Base-by-base conservation (phyloP, 2,113 vertebrate species). In the Nothoprocta pentlandii region DNA sequence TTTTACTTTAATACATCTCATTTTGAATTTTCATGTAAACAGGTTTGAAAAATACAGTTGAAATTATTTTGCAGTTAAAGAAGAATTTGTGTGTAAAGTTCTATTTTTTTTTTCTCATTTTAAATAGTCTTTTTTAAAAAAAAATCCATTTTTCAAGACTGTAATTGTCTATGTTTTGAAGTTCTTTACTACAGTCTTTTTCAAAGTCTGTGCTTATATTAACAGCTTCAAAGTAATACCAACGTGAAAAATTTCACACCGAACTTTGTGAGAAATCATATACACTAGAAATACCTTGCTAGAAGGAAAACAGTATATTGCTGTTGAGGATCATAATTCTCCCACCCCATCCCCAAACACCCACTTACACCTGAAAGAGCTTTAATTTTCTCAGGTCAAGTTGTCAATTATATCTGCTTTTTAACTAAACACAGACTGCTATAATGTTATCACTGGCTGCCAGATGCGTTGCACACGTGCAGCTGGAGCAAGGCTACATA, bases 191-290 rank as follows among this genome's bases (percentile, higher is more conserved):
- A 5, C 54, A 14, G 23, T 36, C 15, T 32, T 87, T 75, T 87
- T 30, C 10, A 74, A 90, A 36, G 58, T 16, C 64, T 67, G 34
- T 20, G 28, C 21, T 8, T 41, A 26, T 5, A 51, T 19, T 3
- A 67, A 77, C 41, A 67, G 26, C 39, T 83, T 80, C 80, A 49
- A 82, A 86, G 87, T 80, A 97, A 83, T 4, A 93, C 85, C 94
- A 94, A 77, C 64, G 90, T 94, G 96, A 97, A 96, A 93, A 93
- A 53, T 78, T 66, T 95, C 91, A 97, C 95, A 96, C 95, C 95
- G 85, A 92, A 87, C 71, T 95, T 89, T 77, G 75, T 94, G 58
- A 96, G 85, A 96, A 96, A 90, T 78, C 82, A 91, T 85, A 81
- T 69, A 87, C 34, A 90, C 89, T 91, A 67, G 94, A 92, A 96